Percentiles rank a stretch among this genome's conserved stretches.
Conservation (phyloP, 2,113 vertebrate species). For the Amblyopsis rosae region DNA sequence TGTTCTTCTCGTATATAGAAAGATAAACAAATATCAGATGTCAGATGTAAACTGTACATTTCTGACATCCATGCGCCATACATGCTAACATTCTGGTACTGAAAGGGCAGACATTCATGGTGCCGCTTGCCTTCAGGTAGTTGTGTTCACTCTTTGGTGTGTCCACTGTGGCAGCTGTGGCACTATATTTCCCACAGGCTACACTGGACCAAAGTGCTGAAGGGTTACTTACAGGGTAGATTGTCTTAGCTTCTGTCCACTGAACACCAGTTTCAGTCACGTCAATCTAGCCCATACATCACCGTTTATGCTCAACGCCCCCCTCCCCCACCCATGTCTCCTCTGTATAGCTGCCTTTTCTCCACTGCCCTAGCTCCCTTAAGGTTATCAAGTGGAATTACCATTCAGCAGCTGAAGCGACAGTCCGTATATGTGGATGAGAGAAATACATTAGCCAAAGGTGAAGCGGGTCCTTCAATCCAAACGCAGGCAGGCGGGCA, state of each 20-base stretch:
- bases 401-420: constrained; percentile 24
- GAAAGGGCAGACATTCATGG: too few relatives aligned
- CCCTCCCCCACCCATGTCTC: background rate
- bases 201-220: constrained; percentile 9
- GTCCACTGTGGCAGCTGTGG: background rate
- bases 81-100: too few relatives aligned
- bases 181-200: constrained; percentile 1
- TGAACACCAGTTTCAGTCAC: constrained; percentile 13
- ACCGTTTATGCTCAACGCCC: background rate
- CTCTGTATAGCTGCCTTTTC: background rate
- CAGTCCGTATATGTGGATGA: constrained; percentile 15
- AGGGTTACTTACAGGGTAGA: constrained; percentile 12
- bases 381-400: constrained; percentile 26
- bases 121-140: constrained; percentile 4
- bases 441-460: constrained; percentile 23
- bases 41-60: background rate
- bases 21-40: too few relatives aligned
- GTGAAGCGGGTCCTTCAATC: constrained; percentile 33
- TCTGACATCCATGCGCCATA: background rate
- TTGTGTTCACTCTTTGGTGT: constrained; percentile 10
- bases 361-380: constrained; percentile 2
- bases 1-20: too few relatives aligned
- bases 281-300: background rate
- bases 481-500: constrained; percentile 10
- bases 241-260: constrained; percentile 9